These are phyloP conservation scores for Parascotia fuliginaria DNA, from an alignment of 2,888 invertebrate species.

Conservation along the genomic window DNA sequence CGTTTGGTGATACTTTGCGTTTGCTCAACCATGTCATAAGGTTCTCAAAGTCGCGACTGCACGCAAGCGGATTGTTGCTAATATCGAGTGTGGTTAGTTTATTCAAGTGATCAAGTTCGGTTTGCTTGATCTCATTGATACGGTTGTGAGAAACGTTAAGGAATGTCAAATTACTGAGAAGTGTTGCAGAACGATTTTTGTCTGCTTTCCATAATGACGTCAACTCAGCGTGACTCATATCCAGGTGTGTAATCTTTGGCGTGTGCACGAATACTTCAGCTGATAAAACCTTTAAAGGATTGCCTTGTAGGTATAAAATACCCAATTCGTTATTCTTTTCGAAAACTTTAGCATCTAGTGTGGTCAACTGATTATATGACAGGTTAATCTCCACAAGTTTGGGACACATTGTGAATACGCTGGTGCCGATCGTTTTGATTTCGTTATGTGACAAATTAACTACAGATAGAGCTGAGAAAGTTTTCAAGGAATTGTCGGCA, in stretches of 20 bases:
- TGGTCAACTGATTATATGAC: conserved; percentile 88
- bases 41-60: conserved; percentile 88
- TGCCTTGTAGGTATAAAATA: conserved; percentile 89
- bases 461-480: conserved; percentile 89
- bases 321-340: conserved; percentile 88
- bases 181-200: conserved; percentile 69
- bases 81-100: conserved; percentile 87
- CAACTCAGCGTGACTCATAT: conserved; percentile 89
- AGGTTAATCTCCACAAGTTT: conserved; percentile 90
- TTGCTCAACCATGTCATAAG: conserved; percentile 88
- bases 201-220: conserved; percentile 88
- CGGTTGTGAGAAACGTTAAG: conserved; percentile 87
- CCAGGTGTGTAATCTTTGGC: conserved; percentile 87
- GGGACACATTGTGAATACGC: conserved; percentile 82
- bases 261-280: conserved; percentile 88
- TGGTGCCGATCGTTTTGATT: conserved; percentile 82
- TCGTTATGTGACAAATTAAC: conserved; percentile 89
- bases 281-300: conserved; percentile 88
- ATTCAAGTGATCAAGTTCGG: conserved; percentile 86
- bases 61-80: conserved; percentile 88
- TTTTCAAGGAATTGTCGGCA: conserved; percentile 87
- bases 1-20: conserved; percentile 84
- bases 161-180: conserved; percentile 84
- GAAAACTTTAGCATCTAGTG: conserved; percentile 87
- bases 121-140: conserved; percentile 83